Evolutionary conservation across 2,797 vertebrate species (phyloP).

Genomic region (Furcifer pardalis): DNA sequence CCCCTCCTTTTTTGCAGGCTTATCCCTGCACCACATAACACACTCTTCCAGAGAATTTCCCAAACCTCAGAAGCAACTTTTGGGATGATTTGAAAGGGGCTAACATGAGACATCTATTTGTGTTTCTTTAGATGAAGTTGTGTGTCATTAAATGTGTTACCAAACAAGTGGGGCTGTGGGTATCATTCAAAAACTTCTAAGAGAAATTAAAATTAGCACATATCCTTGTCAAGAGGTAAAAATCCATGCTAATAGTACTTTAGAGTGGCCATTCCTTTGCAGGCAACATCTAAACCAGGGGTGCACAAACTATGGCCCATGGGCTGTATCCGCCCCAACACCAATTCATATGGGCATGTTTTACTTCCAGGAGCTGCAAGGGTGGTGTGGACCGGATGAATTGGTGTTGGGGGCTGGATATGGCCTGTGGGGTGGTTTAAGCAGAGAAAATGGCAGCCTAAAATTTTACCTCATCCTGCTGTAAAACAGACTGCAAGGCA

Average conservation of each 20-base stretch:
- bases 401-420: too few species aligned
- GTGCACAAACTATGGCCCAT: too few species aligned
- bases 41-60: background rate
- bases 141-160: background rate
- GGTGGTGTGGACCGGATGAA: too few species aligned
- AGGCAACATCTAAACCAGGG: background rate
- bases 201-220: background rate
- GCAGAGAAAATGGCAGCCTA: too few species aligned
- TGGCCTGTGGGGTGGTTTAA: too few species aligned
- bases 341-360: too few species aligned
- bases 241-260: background rate
- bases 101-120: background rate
- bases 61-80: background rate
- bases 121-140: too few species aligned
- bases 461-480: too few species aligned
- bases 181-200: background rate
- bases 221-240: background rate
- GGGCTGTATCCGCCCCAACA: too few species aligned
- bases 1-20: background rate
- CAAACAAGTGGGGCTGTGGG: background rate
- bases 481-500: too few species aligned
- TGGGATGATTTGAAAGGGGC: background rate
- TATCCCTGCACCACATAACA: background rate
- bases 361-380: too few species aligned
- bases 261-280: background rate